Percentiles rank a stretch among this genome's conserved stretches.
Evolutionary conservation across 2,113 vertebrate species (phyloP).

Genomic region (Tetraodon nigroviridis): DNA sequence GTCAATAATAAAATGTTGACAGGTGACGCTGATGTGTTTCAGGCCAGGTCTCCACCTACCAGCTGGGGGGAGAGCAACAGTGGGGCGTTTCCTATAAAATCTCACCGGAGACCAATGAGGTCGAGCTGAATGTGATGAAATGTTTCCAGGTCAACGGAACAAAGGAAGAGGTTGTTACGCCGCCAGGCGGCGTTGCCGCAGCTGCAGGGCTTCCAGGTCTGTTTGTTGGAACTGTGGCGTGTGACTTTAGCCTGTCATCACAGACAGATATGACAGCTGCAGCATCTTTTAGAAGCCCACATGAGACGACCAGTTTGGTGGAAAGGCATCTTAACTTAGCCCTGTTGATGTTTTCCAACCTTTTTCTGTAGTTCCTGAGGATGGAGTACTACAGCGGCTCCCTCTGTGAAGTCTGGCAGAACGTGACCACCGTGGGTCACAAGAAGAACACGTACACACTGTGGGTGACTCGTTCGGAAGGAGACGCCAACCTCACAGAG

Average conservation of each 20-base stretch:
- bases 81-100: slow-evolving; percentile 75
- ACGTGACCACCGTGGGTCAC: slow-evolving; percentile 63
- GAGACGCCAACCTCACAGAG: slow-evolving; percentile 19
- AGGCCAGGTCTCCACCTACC: slow-evolving; percentile 79
- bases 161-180: slow-evolving; percentile 59
- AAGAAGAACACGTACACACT: slow-evolving; percentile 80
- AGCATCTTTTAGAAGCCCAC: background rate
- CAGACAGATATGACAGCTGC: background rate
- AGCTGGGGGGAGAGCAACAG: slow-evolving; percentile 63
- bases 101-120: slow-evolving; percentile 75
- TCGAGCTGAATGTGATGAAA: slow-evolving; percentile 71
- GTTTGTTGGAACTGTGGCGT: background rate
- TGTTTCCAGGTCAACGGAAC: slow-evolving; percentile 81
- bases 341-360: background rate
- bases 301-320: background rate
- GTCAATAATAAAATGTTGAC: too few relatives aligned
- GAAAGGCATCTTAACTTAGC: background rate
- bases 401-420: slow-evolving; percentile 79
- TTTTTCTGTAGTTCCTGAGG: slow-evolving; percentile 69
- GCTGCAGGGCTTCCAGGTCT: slow-evolving; percentile 73
- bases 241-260: background rate
- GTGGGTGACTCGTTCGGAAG: slow-evolving; percentile 73
- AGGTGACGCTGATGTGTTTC: background rate
- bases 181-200: slow-evolving; percentile 70
- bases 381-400: slow-evolving; percentile 71